phyloP scores from a whole-genome alignment of 2,888 invertebrate species.

The Malachius bipustulatus region DNA sequence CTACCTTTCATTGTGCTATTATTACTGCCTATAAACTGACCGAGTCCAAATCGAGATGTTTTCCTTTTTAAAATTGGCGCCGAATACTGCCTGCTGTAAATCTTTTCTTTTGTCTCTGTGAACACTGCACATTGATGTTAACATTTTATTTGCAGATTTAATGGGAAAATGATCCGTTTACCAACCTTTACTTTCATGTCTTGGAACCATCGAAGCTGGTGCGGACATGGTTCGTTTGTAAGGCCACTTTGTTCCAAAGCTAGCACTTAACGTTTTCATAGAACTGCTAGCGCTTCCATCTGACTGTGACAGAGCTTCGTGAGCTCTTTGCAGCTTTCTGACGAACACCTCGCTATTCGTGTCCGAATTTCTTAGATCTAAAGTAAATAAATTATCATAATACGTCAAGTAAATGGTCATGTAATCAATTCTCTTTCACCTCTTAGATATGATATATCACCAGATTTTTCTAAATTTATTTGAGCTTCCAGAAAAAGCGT shows the following conservation, averaged over 20 bases:
- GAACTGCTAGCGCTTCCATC: constrained; percentile 49
- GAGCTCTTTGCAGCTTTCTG: constrained; percentile 76
- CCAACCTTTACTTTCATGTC: constrained; percentile 53
- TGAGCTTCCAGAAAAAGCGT: constrained; percentile 93
- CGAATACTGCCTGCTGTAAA: constrained; percentile 84
- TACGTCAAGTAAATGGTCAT: background rate
- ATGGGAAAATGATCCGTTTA: too few species aligned
- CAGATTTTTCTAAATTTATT: constrained; percentile 72
- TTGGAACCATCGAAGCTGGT: constrained; percentile 70
- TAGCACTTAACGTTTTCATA: constrained; percentile 71
- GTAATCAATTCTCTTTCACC: constrained; percentile 44
- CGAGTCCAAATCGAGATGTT: constrained; percentile 82
- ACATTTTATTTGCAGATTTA: constrained; percentile 1
- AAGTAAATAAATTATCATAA: constrained; percentile 12
- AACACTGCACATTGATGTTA: constrained; percentile 11
- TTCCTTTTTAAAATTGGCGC: constrained; percentile 91
- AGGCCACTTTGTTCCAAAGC: constrained; percentile 87
- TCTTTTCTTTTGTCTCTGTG: constrained; percentile 59
- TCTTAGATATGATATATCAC: constrained; percentile 72
- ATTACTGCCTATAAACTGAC: constrained; percentile 63
- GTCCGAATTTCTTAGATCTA: constrained; percentile 83
- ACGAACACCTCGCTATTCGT: constrained; percentile 75
- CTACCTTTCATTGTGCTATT: constrained; percentile 52
- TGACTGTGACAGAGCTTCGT: constrained; percentile 72
- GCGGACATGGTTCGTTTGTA: constrained; percentile 92